Base-by-base conservation (phyloP, 1,140 invertebrate species). In the Hyposmocoma kahamanoa region DNA sequence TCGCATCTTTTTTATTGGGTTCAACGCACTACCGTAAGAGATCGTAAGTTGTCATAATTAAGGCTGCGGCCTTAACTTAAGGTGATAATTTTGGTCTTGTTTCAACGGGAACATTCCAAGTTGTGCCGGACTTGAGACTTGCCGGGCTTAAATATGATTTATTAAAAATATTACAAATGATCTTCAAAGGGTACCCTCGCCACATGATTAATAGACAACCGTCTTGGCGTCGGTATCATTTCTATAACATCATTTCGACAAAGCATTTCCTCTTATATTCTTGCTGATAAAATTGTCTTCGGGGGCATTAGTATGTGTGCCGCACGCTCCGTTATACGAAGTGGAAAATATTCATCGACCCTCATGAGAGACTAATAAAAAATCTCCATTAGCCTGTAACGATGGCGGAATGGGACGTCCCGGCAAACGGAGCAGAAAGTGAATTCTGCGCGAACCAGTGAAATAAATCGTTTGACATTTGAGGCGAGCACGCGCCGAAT, bases 341-440 rank as follows among this genome's bases (percentile, higher is more conserved):
- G n/a, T n/a, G n/a, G n/a, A n/a, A n/a, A n/a, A n/a, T n/a, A n/a
- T n/a, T n/a, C n/a, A n/a, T n/a, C n/a, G n/a, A n/a, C n/a, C n/a
- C n/a, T n/a, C n/a, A n/a, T n/a, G n/a, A n/a, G n/a, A n/a, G n/a
- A n/a, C n/a, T n/a, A n/a, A 11, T 5, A 26, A 26, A 13, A 36
- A 36, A 36, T 36, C 32, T 15, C n/a, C 32, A 36, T 36, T 36
- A 36, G 32, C 32, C 8, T n/a, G 32, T 36, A 36, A 36, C 32
- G 32, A 36, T 36, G 18, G 32, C 18, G 18, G 15, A 26, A 36
- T 36, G 32, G 32, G 18, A 36, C 18, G 18, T 36, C 15, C 43
- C 18, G 11, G 20, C 38, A 47, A 47, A 47, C 18, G 32, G 45
- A 26, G 13, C 45, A 47, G 45, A 47, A 47, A 47, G 45, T 47